These are phyloP conservation scores for Drymonia ruficornis DNA, from an alignment of 2,888 invertebrate species.

Conservation along the genomic window DNA sequence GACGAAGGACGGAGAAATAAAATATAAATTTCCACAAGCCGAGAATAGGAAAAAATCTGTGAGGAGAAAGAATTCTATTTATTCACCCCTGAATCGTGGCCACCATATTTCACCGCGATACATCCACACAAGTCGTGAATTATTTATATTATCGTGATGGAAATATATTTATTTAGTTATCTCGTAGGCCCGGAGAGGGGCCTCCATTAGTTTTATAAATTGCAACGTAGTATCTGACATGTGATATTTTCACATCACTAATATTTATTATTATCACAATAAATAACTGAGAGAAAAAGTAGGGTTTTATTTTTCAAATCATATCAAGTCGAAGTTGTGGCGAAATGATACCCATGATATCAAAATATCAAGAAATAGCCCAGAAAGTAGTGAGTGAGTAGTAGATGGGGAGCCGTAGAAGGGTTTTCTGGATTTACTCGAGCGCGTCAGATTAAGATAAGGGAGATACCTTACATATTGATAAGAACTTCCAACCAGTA, in stretches of 20 bases:
- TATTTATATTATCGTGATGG: slow-evolving; percentile 71
- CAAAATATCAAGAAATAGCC: no score
- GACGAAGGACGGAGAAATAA: slow-evolving; percentile 40
- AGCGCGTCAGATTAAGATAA: no score
- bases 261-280: background rate
- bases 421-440: no score
- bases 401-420: no score
- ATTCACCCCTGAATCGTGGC: slow-evolving; percentile 56
- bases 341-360: no score
- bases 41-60: slow-evolving; percentile 38
- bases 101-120: slow-evolving; percentile 70
- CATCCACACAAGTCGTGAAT: slow-evolving; percentile 67
- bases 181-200: slow-evolving; percentile 3
- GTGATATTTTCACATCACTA: background rate
- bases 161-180: slow-evolving; percentile 50
- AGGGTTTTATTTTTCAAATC: no score
- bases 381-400: no score
- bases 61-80: slow-evolving; percentile 55
- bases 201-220: slow-evolving; percentile 13
- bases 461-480: no score
- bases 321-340: no score
- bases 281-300: no score
- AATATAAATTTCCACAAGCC: slow-evolving; percentile 37
- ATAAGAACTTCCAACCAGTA: no score
- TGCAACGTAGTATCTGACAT: slow-evolving; percentile 3